Evolutionary conservation across 1,140 invertebrate genomes (phyloP).

Genomic region (Nautilus pompilius): DNA sequence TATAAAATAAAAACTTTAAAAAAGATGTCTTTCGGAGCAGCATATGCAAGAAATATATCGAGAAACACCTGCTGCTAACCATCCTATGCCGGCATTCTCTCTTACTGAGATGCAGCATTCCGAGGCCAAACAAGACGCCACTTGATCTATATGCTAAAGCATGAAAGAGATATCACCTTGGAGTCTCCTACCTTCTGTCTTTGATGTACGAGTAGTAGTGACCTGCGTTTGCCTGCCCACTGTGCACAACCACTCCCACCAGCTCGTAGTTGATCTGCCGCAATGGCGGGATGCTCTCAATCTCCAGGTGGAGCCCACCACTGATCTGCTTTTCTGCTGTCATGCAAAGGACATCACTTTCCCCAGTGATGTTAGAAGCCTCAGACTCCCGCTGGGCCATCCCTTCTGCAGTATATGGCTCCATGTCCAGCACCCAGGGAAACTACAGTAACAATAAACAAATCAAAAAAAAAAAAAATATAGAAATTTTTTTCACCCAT

Average conservation of each 20-base stretch:
- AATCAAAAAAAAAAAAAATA: slow-evolving; percentile 7
- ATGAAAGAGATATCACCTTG: neutral
- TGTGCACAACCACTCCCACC: slow-evolving; percentile 95
- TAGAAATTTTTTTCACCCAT: neutral
- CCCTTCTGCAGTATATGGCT: slow-evolving; percentile 95
- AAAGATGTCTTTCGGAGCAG: too few species aligned
- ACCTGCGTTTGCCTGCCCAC: slow-evolving; percentile 92
- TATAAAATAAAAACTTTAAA: too few species aligned
- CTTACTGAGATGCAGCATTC: too few species aligned
- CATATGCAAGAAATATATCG: neutral
- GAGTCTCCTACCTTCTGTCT: slow-evolving; percentile 37
- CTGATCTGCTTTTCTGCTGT: neutral
- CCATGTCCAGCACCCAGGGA: slow-evolving; percentile 95
- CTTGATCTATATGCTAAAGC: too few species aligned
- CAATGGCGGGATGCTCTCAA: slow-evolving; percentile 9
- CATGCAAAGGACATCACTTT: neutral
- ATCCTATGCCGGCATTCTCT: too few species aligned
- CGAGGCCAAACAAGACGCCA: too few species aligned
- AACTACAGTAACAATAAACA: too few species aligned
- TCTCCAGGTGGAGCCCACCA: neutral
- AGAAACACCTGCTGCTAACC: neutral
- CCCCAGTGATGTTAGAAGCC: slow-evolving; percentile 21
- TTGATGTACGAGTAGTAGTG: slow-evolving; percentile 96
- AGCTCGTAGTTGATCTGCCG: slow-evolving; percentile 82
- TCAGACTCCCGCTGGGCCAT: slow-evolving; percentile 63